A percentile compares a stretch with the other conserved stretches of the same genome.
phyloP scores from a whole-genome alignment of 2,888 invertebrate genomes.

The Urechis unicinctus region DNA sequence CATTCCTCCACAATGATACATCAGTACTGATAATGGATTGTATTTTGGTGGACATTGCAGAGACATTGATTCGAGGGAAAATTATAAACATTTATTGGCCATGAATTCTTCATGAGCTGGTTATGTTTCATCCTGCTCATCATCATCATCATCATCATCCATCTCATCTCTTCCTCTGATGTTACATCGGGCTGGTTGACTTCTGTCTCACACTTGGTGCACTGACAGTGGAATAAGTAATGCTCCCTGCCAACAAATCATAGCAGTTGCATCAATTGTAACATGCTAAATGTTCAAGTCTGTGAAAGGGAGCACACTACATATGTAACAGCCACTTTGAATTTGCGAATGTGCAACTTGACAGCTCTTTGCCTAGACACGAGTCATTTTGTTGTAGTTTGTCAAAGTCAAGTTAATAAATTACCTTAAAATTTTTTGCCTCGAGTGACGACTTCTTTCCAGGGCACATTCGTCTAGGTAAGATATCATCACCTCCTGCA shows the following conservation, averaged over 20 bases:
- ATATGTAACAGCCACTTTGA: too few relatives aligned
- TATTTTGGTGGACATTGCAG: too few relatives aligned
- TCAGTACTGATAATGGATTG: too few relatives aligned
- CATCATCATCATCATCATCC: conserved; percentile 42
- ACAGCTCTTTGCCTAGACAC: too few relatives aligned
- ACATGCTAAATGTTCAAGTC: too few relatives aligned
- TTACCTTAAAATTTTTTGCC: conserved; percentile 66
- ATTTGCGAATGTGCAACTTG: too few relatives aligned
- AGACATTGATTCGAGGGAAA: too few relatives aligned
- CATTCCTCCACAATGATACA: too few relatives aligned
- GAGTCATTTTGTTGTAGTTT: neutral
- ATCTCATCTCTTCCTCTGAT: conserved; percentile 66
- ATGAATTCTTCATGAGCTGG: too few relatives aligned
- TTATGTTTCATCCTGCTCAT: too few relatives aligned
- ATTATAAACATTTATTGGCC: too few relatives aligned
- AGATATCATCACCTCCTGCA: conserved; percentile 74
- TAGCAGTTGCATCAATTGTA: neutral
- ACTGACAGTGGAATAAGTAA: conserved; percentile 62
- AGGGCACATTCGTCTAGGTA: conserved; percentile 82
- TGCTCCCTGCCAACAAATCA: conserved; percentile 44
- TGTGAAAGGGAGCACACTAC: too few relatives aligned
- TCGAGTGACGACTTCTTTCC: conserved; percentile 74
- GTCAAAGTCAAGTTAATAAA: neutral
- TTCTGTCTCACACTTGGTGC: conserved; percentile 71
- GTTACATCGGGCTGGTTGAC: conserved; percentile 72